Base-by-base conservation (phyloP, 2,113 vertebrate genomes). In the Callocephalon fimbriatum region DNA sequence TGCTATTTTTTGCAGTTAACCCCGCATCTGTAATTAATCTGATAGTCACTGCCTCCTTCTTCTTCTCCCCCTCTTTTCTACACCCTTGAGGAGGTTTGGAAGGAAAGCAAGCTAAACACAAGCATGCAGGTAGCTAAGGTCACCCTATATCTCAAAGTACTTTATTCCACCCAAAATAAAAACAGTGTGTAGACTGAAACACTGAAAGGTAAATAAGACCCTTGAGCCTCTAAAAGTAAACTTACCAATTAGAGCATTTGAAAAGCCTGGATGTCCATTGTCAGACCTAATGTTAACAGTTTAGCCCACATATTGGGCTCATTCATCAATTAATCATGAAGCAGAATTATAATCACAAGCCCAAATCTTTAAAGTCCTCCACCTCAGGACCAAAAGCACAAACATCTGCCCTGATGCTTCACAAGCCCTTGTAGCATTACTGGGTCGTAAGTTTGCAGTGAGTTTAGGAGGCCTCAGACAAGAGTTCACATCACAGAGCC, bases 401-500 rank as follows among this genome's bases (percentile, higher is more conserved):
- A 85, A 72, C 71, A 68, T 72, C 84, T 93, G 70, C 76, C 51
- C 44, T 0, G 0, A 42, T 14, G 54, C 42, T 85, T 59, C 6
- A 1, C 48, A 12, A 86, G 35, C 47, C 38, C 81, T 62, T 4
- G 0, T 61, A 53, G 76, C 1, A 0, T 90, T 76, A 54, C 17
- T 1, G 12, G 65, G 51, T 62, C 1, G 0, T 61, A 47, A 38
- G 26, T 85, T 76, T 61, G 61, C 59, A 72, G 79, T 0, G 7
- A 91, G 65, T 91, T 89, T 88, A 86, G 53, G 89, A 88, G 88
- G 71, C 71, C 86, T 97, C 88, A 89, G 81, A 94, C 6, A 0
- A 75, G 59, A 84, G 95, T 67, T 95, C 95, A 94, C 95, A 97
- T 95, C 96, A 94, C 85, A 95, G 65, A 97, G 90, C 90, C 92